Evolutionary conservation across 2,113 vertebrate genomes (phyloP), one percentile per base, ranked within the genome.

Genomic region (Calidris pygmaea): DNA sequence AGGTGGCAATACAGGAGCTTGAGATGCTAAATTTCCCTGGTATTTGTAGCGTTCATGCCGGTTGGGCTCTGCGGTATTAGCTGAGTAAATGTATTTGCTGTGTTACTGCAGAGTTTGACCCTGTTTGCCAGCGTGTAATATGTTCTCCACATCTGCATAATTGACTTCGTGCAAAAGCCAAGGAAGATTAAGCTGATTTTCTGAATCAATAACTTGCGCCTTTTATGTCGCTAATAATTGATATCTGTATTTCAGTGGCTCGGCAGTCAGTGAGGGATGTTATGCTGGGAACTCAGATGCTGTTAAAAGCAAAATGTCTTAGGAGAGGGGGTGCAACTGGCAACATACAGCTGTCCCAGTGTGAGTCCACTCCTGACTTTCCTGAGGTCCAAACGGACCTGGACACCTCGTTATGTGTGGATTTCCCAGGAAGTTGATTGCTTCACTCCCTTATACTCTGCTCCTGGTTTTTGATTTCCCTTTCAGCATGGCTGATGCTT

Each of bases 41-140:
- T 2, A 1, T 29, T 66, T 0, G 0, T 12, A 7, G 47, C 45
- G 0, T n/a, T 65, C 22, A 0, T 0, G 0, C 19, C 4, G 5
- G 3, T 17, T 10, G 7, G 19, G 21, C 27, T 78, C 67, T 37
- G 72, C 6, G 8, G 6, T 26, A 14, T 68, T 39, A 50, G 56
- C 11, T 10, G 23, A 70, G 47, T 20, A 90, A 94, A 77, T 20
- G 4, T 3, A 34, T 52, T 74, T 29, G 15, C 47, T 43, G 37
- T 13, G 15, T 60, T 81, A 41, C 24, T 78, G 34, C 48, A 8
- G 53, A 32, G 53, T 65, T 56, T 53, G 43, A 53, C 56, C 75
- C 70, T 77, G 13, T 47, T 45, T 73, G 72, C 41, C 52, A 4
- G 21, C 9, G 12, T 45, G 19, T 58, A 9, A 12, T 34, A 8